phyloP scores from a whole-genome alignment of 2,797 vertebrate species.

The Tangara arthus region DNA sequence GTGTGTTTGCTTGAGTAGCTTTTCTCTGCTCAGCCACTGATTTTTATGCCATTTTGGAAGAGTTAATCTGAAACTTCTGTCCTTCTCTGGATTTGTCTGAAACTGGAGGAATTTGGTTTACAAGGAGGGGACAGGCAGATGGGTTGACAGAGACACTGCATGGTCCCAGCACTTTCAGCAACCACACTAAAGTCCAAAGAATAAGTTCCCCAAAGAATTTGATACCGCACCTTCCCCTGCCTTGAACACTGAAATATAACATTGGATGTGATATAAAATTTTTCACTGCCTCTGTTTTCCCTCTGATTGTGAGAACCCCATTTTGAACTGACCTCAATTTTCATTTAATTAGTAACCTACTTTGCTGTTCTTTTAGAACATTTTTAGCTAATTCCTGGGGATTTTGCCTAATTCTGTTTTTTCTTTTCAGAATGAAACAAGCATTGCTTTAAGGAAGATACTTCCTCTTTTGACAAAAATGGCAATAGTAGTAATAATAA shows the following conservation, averaged over 20 bases:
- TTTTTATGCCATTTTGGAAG: background rate
- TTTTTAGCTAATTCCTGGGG: conserved; percentile 56
- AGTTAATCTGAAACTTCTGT: background rate
- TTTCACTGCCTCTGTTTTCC: background rate
- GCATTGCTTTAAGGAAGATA: background rate
- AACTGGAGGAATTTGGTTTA: background rate
- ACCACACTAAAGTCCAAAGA: background rate
- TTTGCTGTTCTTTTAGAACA: conserved; percentile 6
- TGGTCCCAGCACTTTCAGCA: background rate
- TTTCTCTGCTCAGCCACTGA: background rate
- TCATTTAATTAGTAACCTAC: conserved; percentile 48
- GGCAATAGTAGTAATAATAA: background rate
- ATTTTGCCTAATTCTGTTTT: conserved; percentile 8
- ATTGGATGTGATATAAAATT: background rate
- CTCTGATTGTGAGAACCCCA: background rate
- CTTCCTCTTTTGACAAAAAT: background rate
- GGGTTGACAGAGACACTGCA: background rate
- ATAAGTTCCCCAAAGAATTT: background rate
- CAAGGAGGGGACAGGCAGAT: background rate
- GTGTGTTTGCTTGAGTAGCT: background rate
- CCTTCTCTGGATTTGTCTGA: background rate
- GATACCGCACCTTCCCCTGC: background rate
- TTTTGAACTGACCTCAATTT: conserved; percentile 38
- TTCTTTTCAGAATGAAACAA: background rate
- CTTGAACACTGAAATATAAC: background rate